Evolutionary conservation across 2,888 invertebrate species (phyloP).

Genomic region (Dendrolimus pini): DNA sequence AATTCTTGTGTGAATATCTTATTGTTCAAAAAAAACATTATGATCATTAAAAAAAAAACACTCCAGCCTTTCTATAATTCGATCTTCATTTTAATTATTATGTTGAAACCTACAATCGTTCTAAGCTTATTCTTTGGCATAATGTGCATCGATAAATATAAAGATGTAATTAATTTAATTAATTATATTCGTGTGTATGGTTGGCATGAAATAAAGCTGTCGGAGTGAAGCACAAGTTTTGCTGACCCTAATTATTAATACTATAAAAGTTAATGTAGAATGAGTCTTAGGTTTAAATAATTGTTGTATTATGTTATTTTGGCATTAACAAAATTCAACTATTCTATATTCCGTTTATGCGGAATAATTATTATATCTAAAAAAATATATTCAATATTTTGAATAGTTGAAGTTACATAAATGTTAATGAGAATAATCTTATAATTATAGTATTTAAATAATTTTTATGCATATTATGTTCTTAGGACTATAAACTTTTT

Average conservation of each 20-base stretch:
- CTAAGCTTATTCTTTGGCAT: too few species aligned
- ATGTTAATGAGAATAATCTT: slow-evolving; percentile 40
- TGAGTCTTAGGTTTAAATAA: slow-evolving; percentile 52
- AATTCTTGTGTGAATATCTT: too few species aligned
- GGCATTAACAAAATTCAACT: slow-evolving; percentile 47
- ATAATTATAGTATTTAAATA: slow-evolving; percentile 33
- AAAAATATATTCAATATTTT: slow-evolving; percentile 36
- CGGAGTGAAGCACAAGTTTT: slow-evolving; percentile 59
- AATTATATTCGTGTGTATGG: slow-evolving; percentile 30
- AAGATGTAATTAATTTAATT: slow-evolving; percentile 34
- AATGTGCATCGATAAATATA: not conserved
- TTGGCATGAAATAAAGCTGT: slow-evolving; percentile 25
- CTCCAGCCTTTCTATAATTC: too few species aligned
- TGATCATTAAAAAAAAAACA: too few species aligned
- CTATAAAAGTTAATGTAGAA: not conserved
- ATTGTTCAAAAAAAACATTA: too few species aligned
- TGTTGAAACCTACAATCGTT: too few species aligned
- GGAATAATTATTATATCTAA: slow-evolving; percentile 2
- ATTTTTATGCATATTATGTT: slow-evolving; percentile 50
- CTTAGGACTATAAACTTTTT: slow-evolving; percentile 36
- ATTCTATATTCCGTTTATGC: slow-evolving; percentile 36
- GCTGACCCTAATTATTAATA: slow-evolving; percentile 42
- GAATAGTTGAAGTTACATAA: slow-evolving; percentile 36
- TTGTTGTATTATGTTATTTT: slow-evolving; percentile 70
- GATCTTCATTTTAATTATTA: too few species aligned